These are phyloP conservation scores for Narcine bancroftii DNA, from an alignment of 2,113 vertebrate species.

Conservation along the genomic window DNA sequence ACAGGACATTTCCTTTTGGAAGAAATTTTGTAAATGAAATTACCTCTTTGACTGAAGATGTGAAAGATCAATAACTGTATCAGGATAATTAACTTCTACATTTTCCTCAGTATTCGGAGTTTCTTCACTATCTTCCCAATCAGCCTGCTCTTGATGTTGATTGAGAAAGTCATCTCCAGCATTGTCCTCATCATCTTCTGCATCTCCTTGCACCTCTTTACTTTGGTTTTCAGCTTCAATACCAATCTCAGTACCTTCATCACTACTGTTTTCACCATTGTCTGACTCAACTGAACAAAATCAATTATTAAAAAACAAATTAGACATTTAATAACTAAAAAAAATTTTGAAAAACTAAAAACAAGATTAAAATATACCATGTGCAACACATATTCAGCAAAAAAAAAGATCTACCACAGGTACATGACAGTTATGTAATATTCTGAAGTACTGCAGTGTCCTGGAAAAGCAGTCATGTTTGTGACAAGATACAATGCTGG, in stretches of 20 bases:
- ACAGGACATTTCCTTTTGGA: background rate
- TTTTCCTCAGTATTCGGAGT: slow-evolving; percentile 42
- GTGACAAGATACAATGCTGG: no score
- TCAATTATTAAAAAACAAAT: background rate
- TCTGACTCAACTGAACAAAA: slow-evolving; percentile 22
- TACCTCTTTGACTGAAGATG: slow-evolving; percentile 83
- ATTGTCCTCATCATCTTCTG: background rate
- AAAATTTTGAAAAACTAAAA: background rate
- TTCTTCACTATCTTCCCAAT: background rate
- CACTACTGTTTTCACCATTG: slow-evolving; percentile 45
- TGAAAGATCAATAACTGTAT: slow-evolving; percentile 82
- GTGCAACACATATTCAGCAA: background rate
- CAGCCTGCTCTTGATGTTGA: background rate
- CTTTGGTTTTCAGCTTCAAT: slow-evolving; percentile 39
- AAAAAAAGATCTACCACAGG: background rate
- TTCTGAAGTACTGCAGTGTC: background rate
- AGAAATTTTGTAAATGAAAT: slow-evolving; percentile 15
- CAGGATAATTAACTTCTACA: slow-evolving; percentile 66
- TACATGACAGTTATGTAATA: background rate
- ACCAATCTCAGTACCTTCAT: slow-evolving; percentile 47
- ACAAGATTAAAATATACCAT: background rate
- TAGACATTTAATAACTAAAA: background rate
- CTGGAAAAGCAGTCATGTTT: background rate
- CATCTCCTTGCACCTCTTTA: slow-evolving; percentile 39
- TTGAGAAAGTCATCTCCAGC: background rate